phyloP scores from a whole-genome alignment of 2,888 invertebrate species.

The Euplagia quadripunctaria region DNA sequence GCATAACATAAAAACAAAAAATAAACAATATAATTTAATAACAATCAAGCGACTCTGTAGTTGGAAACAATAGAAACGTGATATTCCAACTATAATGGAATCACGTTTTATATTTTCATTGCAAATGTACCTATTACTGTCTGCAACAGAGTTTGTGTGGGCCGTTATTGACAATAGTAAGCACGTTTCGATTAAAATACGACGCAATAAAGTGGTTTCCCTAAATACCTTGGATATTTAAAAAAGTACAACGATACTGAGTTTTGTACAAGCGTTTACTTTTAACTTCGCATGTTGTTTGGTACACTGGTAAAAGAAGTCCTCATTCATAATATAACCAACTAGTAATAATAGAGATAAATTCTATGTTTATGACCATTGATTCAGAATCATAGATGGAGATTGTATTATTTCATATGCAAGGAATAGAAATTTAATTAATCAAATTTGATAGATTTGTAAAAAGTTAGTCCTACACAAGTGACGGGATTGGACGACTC shows the following conservation, averaged over 20 bases:
- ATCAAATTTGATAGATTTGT: neutral
- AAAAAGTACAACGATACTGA: neutral
- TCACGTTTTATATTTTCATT: conserved; percentile 55
- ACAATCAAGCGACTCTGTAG: conserved; percentile 23
- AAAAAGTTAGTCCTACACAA: neutral
- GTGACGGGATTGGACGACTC: neutral
- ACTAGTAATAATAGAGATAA: neutral
- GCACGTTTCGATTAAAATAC: conserved; percentile 37
- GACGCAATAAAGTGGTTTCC: conserved; percentile 35
- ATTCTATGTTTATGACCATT: neutral
- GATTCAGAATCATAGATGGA: too few relatives aligned
- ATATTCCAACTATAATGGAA: conserved; percentile 31
- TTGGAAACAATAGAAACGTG: conserved; percentile 41
- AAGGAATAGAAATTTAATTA: neutral
- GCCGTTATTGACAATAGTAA: conserved; percentile 51
- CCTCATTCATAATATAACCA: neutral
- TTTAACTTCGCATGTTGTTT: neutral
- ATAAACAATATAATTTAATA: conserved; percentile 16
- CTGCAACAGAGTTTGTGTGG: conserved; percentile 47
- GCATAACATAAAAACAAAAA: conserved; percentile 3
- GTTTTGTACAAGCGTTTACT: neutral
- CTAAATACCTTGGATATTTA: conserved; percentile 27
- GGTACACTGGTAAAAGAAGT: neutral
- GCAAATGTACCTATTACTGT: conserved; percentile 47
- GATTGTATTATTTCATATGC: too few relatives aligned